Evolutionary conservation across 2,113 vertebrate species (phyloP).

Genomic region (Sitta europaea): DNA sequence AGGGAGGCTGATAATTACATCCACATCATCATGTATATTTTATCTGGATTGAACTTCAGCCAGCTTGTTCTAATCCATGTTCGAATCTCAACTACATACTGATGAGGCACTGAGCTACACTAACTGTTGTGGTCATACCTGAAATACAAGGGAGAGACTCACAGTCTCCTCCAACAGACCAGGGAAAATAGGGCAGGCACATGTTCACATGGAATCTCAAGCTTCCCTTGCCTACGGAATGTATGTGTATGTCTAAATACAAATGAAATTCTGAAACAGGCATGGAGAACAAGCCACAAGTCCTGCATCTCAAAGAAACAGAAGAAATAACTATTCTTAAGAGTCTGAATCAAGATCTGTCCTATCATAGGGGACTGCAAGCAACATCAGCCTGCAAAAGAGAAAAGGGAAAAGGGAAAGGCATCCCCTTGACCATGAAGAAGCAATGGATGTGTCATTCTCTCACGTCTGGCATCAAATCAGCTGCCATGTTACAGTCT

Average conservation of each 20-base stretch:
- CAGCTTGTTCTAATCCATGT: conserved; percentile 32
- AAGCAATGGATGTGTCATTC: neutral
- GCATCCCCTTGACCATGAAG: neutral
- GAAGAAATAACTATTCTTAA: neutral
- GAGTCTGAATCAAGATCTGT: neutral
- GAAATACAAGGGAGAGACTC: neutral
- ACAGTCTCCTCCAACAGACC: neutral
- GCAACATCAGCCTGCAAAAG: neutral
- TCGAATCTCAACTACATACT: conserved; percentile 35
- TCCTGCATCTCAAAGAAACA: neutral
- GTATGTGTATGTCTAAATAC: rapidly evolving
- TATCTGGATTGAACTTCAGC: conserved; percentile 45
- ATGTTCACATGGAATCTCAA: neutral
- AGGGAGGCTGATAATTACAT: conserved; percentile 42
- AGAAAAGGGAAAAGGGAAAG: neutral
- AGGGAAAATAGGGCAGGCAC: neutral
- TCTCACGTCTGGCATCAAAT: neutral
- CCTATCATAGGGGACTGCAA: neutral
- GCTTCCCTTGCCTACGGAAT: neutral
- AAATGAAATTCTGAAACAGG: neutral
- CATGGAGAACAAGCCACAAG: neutral
- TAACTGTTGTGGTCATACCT: neutral
- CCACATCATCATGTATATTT: conserved; percentile 41
- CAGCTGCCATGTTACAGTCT: neutral
- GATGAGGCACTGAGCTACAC: neutral